Evolutionary conservation across 1,140 invertebrate genomes (phyloP).

Genomic region (Aphelenchoides fujianensis): DNA sequence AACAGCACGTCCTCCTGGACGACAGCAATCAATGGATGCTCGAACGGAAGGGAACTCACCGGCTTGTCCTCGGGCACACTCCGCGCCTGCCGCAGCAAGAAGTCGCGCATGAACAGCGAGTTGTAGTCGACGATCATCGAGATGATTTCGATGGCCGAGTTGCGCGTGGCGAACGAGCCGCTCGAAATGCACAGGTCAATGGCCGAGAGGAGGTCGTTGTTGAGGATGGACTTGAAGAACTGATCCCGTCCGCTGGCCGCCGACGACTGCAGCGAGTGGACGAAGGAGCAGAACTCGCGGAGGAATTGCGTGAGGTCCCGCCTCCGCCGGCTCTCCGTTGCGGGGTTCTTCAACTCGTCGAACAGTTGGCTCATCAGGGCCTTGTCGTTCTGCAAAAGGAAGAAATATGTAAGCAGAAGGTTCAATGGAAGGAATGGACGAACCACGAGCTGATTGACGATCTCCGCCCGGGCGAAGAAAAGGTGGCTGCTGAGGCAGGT

Average conservation of each 20-base stretch:
- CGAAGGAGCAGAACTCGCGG: constrained; percentile 97
- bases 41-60: too few species aligned
- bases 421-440: constrained; percentile 23
- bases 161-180: constrained; percentile 82
- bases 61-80: constrained; percentile 41
- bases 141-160: constrained; percentile 93
- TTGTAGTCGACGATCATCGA: constrained; percentile 97
- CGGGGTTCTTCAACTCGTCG: constrained; percentile 81
- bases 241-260: constrained; percentile 82
- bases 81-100: constrained; percentile 66
- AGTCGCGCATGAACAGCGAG: constrained; percentile 92
- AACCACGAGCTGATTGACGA: constrained; percentile 91
- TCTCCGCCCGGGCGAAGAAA: constrained; percentile 99
- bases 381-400: constrained; percentile 78
- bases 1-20: constrained; percentile 83
- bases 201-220: constrained; percentile 84
- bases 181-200: constrained; percentile 71
- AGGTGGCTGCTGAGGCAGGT: constrained; percentile 96
- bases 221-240: constrained; percentile 74
- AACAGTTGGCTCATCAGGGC: constrained; percentile 91
- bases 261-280: constrained; percentile 50
- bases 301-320: constrained; percentile 92
- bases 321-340: constrained; percentile 77
- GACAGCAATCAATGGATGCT: too few species aligned
- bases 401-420: too few species aligned